Evolutionary conservation across 2,113 vertebrate species (phyloP).

Genomic region (Xiphias gladius): DNA sequence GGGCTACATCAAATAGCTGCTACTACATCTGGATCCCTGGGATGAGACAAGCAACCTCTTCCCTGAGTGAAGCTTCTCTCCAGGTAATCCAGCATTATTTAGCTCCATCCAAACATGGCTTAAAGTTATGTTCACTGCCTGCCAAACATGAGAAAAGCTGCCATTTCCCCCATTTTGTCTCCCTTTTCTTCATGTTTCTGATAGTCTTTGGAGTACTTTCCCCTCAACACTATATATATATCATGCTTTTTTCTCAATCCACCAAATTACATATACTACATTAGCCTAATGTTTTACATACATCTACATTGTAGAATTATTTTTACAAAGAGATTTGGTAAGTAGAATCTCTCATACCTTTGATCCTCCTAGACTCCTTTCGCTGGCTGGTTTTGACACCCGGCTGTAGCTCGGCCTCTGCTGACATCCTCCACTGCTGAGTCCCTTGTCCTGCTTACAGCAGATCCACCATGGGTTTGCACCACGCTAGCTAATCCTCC

Average conservation of each 20-base stretch:
- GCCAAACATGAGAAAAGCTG: slow-evolving; percentile 40
- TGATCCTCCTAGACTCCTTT: slow-evolving; percentile 96
- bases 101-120: slow-evolving; percentile 44
- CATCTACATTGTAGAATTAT: neutral
- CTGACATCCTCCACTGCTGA: slow-evolving; percentile 88
- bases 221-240: neutral
- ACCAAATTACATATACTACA: neutral
- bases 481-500: slow-evolving; percentile 69
- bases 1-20: slow-evolving; percentile 68
- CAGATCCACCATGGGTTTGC: slow-evolving; percentile 81
- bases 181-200: neutral
- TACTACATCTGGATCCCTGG: slow-evolving; percentile 68
- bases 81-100: slow-evolving; percentile 40
- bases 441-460: slow-evolving; percentile 84
- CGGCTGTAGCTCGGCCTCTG: slow-evolving; percentile 98
- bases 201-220: neutral
- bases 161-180: slow-evolving; percentile 17
- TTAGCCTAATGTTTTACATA: neutral
- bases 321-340: neutral
- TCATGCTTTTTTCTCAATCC: neutral
- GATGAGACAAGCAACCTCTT: slow-evolving; percentile 48
- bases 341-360: slow-evolving; percentile 84
- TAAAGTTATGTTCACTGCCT: slow-evolving; percentile 28
- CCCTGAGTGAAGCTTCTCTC: slow-evolving; percentile 41
- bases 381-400: slow-evolving; percentile 98